phyloP scores from a whole-genome alignment of 2,888 invertebrate species.

The Mellilla xanthometata region DNA sequence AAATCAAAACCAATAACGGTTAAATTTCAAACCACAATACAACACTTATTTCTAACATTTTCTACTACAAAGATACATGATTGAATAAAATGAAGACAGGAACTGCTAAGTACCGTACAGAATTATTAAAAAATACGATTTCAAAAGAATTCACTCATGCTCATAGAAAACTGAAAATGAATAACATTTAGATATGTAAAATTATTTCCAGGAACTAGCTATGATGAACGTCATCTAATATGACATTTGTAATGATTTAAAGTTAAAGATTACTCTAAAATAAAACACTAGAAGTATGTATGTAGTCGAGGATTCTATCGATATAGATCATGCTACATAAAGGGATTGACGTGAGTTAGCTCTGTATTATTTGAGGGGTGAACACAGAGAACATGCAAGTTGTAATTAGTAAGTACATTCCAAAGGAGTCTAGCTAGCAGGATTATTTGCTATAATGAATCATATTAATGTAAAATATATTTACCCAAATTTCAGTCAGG shows the following conservation, averaged over 20 bases:
- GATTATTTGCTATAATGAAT: constrained; percentile 66
- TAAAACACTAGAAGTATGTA: constrained; percentile 33
- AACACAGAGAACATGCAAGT: constrained; percentile 70
- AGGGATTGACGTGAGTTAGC: constrained; percentile 52
- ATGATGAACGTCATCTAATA: constrained; percentile 46
- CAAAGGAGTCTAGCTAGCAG: constrained; percentile 71
- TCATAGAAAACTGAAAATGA: constrained; percentile 38
- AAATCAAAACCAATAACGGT: constrained; percentile 5
- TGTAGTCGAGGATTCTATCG: constrained; percentile 20
- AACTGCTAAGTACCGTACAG: background rate
- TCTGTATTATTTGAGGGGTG: constrained; percentile 53
- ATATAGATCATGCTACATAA: constrained; percentile 58
- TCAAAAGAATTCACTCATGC: constrained; percentile 47
- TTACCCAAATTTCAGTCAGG: constrained; percentile 79
- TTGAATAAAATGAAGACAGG: constrained; percentile 8
- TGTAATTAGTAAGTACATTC: constrained; percentile 78
- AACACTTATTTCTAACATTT: constrained; percentile 24
- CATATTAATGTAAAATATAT: constrained; percentile 75
- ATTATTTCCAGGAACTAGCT: constrained; percentile 21
- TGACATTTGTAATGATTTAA: constrained; percentile 42
- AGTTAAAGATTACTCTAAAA: constrained; percentile 28
- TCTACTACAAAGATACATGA: constrained; percentile 9
- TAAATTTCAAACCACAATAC: constrained; percentile 35
- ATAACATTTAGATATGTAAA: constrained; percentile 36
- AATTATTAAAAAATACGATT: constrained; percentile 4